Evolutionary conservation across 2,113 vertebrate species (phyloP).

Genomic region (Oreocharis arfaki): DNA sequence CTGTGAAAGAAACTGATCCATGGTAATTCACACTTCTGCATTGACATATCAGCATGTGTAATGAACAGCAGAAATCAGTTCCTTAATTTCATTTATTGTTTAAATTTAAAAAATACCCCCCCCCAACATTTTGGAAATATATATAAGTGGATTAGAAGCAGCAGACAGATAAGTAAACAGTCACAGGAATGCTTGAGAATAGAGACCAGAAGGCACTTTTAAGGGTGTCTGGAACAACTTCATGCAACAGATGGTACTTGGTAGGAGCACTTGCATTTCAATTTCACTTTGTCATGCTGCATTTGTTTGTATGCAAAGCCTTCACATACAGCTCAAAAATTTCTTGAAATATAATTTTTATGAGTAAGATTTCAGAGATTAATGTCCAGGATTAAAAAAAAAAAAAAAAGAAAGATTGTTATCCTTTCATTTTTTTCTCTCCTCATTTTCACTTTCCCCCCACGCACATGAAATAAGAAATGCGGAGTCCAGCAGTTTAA

Average conservation of each 20-base stretch:
- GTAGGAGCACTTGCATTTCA: conserved; percentile 5
- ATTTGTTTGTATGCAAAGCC: neutral
- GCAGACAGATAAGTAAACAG: neutral
- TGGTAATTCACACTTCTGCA: neutral
- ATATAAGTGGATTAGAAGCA: neutral
- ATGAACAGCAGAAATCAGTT: neutral
- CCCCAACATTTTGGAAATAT: neutral
- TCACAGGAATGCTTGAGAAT: neutral
- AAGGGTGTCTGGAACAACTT: neutral
- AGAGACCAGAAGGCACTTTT: conserved; percentile 29
- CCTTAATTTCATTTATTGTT: neutral
- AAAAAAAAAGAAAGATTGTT: neutral
- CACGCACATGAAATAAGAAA: neutral
- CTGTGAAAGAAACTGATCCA: neutral
- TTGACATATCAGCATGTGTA: neutral
- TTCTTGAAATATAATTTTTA: neutral
- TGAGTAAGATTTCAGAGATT: neutral
- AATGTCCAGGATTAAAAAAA: neutral
- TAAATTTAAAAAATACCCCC: neutral
- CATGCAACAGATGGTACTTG: conserved; percentile 37
- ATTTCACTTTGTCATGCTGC: neutral
- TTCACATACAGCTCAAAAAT: neutral
- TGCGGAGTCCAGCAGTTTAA: neutral
- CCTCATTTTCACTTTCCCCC: neutral
- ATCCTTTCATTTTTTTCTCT: neutral